phyloP scores from a whole-genome alignment of 2,888 invertebrate species.

The Dichetophora obliterata region DNA sequence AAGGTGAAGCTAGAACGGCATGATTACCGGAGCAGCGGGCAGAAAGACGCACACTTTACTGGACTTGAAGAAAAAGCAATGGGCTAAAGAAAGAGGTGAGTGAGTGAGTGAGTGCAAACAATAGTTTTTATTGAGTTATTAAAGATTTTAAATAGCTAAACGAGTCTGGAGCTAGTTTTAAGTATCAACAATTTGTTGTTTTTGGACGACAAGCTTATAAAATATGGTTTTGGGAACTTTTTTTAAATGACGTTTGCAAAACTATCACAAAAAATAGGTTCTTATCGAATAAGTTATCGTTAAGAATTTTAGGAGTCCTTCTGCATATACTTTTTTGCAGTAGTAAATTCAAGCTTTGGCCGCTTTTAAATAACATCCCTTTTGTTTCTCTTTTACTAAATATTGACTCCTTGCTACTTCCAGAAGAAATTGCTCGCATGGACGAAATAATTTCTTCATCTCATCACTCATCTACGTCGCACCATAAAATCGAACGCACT shows the following conservation, averaged over 20 bases:
- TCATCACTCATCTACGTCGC: slow-evolving; percentile 69
- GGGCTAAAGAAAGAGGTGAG: slow-evolving; percentile 92
- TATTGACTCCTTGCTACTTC: slow-evolving; percentile 56
- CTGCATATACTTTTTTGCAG: too few relatives aligned
- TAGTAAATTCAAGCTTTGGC: neutral
- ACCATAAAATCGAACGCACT: slow-evolving; percentile 68
- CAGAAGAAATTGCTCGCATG: slow-evolving; percentile 86
- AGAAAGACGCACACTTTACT: slow-evolving; percentile 75
- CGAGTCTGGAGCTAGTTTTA: neutral
- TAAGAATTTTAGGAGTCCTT: too few relatives aligned
- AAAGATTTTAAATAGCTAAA: neutral
- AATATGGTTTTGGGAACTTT: too few relatives aligned
- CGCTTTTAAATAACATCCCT: neutral
- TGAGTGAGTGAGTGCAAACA: neutral
- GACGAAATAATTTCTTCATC: slow-evolving; percentile 80
- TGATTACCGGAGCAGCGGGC: slow-evolving; percentile 65
- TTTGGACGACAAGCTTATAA: too few relatives aligned
- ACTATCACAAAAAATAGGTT: too few relatives aligned
- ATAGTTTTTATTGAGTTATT: neutral
- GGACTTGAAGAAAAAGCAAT: slow-evolving; percentile 91
- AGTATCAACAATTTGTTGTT: too few relatives aligned
- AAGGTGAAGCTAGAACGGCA: slow-evolving; percentile 43
- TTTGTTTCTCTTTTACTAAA: neutral
- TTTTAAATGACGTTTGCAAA: too few relatives aligned
- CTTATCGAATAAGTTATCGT: too few relatives aligned